phyloP scores from a whole-genome alignment of 1,140 invertebrate species.

The Neodiprion pinetum region DNA sequence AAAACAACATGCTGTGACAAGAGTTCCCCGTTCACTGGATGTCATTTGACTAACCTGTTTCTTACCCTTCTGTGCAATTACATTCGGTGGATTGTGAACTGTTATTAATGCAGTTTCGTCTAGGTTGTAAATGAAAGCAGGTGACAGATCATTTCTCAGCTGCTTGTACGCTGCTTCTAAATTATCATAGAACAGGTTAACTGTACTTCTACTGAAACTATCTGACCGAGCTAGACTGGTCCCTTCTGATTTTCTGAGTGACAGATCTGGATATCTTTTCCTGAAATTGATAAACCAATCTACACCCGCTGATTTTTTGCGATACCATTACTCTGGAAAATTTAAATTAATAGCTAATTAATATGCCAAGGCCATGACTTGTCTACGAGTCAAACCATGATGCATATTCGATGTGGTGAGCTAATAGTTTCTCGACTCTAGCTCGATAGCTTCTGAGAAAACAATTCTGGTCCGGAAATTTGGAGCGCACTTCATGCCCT shows the following conservation, averaged over 20 bases:
- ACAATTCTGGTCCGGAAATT: no score
- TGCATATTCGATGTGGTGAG: conserved; percentile 43
- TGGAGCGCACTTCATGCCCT: no score
- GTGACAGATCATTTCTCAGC: conserved; percentile 22
- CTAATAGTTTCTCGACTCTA: conserved; percentile 36
- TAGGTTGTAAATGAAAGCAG: conserved; percentile 41
- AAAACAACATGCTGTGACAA: conserved; percentile 45
- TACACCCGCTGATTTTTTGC: conserved; percentile 43
- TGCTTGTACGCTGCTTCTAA: conserved; percentile 38
- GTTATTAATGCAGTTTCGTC: conserved; percentile 41
- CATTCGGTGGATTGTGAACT: conserved; percentile 16
- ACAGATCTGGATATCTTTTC: conserved; percentile 37
- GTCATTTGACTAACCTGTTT: conserved; percentile 47
- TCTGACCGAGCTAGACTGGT: conserved; percentile 48
- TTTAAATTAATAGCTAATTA: conserved; percentile 42
- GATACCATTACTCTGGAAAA: conserved; percentile 36
- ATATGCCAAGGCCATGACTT: conserved; percentile 36
- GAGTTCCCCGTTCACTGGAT: conserved; percentile 41
- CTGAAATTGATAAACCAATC: conserved; percentile 55
- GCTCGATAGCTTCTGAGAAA: conserved; percentile 24
- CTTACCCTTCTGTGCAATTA: conserved; percentile 28
- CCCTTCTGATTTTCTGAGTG: conserved; percentile 50
- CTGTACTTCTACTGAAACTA: neutral
- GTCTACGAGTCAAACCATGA: conserved; percentile 32
- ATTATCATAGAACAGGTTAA: conserved; percentile 45